Conservation (phyloP, 2,113 vertebrate species). For the Caranx melampygus region DNA sequence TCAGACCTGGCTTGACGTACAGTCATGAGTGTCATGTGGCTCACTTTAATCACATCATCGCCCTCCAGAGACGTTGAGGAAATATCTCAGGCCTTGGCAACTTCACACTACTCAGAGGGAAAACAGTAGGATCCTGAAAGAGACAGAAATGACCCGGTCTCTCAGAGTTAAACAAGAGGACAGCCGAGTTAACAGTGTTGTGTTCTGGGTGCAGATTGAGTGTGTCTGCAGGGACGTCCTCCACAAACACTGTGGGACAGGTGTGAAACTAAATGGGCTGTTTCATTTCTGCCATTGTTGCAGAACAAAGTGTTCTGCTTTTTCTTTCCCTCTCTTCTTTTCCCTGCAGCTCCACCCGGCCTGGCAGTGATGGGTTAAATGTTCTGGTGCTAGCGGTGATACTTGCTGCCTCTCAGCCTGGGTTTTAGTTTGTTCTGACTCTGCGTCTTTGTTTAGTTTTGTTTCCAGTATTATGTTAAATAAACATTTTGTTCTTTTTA, state of each 20-base stretch:
- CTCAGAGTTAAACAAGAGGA: not conserved
- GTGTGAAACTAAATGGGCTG: not conserved
- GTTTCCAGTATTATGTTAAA: too few relatives aligned
- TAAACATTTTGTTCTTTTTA: too few relatives aligned
- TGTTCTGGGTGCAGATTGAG: not conserved
- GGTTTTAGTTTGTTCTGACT: too few relatives aligned
- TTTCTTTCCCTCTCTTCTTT: too few relatives aligned
- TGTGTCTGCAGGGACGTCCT: not conserved
- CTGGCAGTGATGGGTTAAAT: too few relatives aligned
- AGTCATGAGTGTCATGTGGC: not conserved
- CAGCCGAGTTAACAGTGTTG: not conserved
- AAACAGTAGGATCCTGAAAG: not conserved
- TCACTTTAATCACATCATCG: not conserved
- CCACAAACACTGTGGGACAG: not conserved
- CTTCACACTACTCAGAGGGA: not conserved
- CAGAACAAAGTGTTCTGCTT: too few relatives aligned
- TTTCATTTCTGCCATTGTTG: not conserved
- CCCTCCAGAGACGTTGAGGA: not conserved
- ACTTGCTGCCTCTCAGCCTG: too few relatives aligned
- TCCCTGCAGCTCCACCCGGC: too few relatives aligned
- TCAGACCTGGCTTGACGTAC: not conserved
- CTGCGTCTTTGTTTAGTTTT: too few relatives aligned
- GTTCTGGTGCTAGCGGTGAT: too few relatives aligned
- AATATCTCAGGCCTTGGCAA: not conserved
- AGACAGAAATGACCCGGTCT: not conserved